These are phyloP conservation scores for Mylabris sibirica DNA, from an alignment of 2,888 invertebrate species.

Conservation along the genomic window DNA sequence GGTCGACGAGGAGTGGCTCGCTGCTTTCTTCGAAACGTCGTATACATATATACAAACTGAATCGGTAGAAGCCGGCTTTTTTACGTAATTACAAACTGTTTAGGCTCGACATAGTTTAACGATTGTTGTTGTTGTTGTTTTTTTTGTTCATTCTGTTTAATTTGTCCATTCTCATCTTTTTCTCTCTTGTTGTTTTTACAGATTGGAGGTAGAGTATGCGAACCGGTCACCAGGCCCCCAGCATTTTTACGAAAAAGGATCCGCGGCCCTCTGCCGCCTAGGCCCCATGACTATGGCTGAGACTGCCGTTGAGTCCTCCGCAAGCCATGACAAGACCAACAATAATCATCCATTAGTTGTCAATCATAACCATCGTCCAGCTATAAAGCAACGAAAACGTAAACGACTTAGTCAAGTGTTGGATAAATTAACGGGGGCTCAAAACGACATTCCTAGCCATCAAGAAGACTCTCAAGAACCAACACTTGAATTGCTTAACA, in stretches of 20 bases:
- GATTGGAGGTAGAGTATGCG: constrained; percentile 45
- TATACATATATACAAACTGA: constrained; percentile 26
- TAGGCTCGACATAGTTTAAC: constrained; percentile 9
- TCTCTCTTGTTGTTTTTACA: constrained; percentile 32
- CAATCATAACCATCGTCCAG: constrained; percentile 68
- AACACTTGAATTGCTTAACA: constrained; percentile 51
- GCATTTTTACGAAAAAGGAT: constrained; percentile 51
- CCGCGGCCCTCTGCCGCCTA: constrained; percentile 66
- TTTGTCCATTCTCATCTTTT: neutral
- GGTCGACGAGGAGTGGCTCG: constrained; percentile 41
- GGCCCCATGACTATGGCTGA: constrained; percentile 79
- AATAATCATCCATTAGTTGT: constrained; percentile 69
- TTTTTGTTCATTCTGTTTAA: constrained; percentile 1
- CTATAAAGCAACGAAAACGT: constrained; percentile 76
- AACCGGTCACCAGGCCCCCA: constrained; percentile 29
- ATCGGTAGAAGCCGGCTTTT: constrained; percentile 24
- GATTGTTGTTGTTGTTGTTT: constrained; percentile 8
- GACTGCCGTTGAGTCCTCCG: constrained; percentile 66
- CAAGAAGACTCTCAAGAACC: constrained; percentile 57
- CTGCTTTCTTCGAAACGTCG: constrained; percentile 44
- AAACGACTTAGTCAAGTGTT: constrained; percentile 82
- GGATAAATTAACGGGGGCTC: constrained; percentile 71
- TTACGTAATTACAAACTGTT: constrained; percentile 21
- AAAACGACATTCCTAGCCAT: constrained; percentile 44
- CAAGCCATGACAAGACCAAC: constrained; percentile 61